phyloP scores from a whole-genome alignment of 2,797 vertebrate species.

The Pipistrellus pipistrellus region DNA sequence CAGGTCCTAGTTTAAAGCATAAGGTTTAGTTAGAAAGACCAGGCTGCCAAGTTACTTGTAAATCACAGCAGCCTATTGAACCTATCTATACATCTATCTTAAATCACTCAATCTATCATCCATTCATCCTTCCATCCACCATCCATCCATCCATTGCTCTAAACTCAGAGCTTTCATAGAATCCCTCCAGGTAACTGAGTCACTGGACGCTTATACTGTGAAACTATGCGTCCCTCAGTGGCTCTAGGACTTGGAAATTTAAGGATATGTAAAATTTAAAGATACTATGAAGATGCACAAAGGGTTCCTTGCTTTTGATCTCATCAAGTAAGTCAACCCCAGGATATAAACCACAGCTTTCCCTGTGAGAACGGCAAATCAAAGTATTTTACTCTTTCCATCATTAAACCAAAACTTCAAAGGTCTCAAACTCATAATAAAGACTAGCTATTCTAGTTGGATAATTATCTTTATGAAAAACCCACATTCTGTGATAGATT shows the following conservation, averaged over 20 bases:
- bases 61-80: background rate
- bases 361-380: background rate
- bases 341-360: background rate
- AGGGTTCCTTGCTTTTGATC: background rate
- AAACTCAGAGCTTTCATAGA: background rate
- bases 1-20: background rate
- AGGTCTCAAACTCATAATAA: background rate
- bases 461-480: background rate
- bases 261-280: background rate
- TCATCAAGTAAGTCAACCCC: background rate
- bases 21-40: background rate
- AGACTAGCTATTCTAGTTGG: background rate
- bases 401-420: constrained; percentile 20
- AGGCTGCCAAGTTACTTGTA: background rate
- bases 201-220: background rate
- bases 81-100: background rate
- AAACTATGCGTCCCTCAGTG: background rate
- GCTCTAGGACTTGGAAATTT: background rate
- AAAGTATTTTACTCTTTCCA: background rate
- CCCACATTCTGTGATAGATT: background rate
- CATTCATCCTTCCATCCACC: background rate
- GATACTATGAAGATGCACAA: background rate
- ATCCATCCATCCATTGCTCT: too few relatives aligned
- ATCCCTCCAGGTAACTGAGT: background rate
- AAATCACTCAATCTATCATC: background rate